These are phyloP conservation scores for Aphaenogaster rudis DNA, from an alignment of 1,140 invertebrate genomes.

Conservation along the genomic window DNA sequence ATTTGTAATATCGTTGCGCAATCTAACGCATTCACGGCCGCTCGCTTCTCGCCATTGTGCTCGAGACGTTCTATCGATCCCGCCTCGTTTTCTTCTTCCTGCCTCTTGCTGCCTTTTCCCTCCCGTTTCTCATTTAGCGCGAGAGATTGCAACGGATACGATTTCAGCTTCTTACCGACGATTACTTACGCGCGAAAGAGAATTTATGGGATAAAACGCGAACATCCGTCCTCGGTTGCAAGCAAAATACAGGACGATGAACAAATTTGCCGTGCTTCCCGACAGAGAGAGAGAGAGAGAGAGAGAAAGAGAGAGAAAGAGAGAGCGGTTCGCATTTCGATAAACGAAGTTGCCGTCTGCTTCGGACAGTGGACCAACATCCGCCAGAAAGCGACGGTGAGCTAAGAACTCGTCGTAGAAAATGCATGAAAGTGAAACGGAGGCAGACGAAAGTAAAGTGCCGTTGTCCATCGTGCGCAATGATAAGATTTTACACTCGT, in stretches of 20 bases:
- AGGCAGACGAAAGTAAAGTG: constrained; percentile 21
- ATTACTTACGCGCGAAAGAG: constrained; percentile 60
- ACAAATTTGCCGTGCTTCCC: constrained; percentile 23
- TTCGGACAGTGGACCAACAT: constrained; percentile 2
- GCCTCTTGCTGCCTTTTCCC: constrained; percentile 32
- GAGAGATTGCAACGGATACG: constrained; percentile 50
- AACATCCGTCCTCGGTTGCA: constrained; percentile 23
- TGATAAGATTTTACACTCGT: constrained; percentile 38
- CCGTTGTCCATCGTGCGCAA: neutral
- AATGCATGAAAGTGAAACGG: constrained; percentile 36
- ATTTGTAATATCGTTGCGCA: constrained; percentile 76
- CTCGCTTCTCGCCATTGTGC: constrained; percentile 77
- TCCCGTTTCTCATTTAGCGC: constrained; percentile 13
- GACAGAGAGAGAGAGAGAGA: neutral
- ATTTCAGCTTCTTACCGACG: constrained; percentile 63
- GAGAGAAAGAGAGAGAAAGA: neutral
- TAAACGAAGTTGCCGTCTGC: constrained; percentile 34
- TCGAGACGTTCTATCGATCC: constrained; percentile 77
- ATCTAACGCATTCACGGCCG: constrained; percentile 73
- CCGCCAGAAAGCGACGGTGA: neutral
- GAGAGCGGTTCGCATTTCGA: neutral
- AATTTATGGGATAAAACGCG: constrained; percentile 51
- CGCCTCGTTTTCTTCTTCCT: constrained; percentile 62
- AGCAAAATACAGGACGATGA: constrained; percentile 55
- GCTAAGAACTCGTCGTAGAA: constrained; percentile 15